Evolutionary conservation across 1,140 invertebrate genomes (phyloP), one percentile per base, ranked within the genome.

Genomic region (Lucilia cuprina): DNA sequence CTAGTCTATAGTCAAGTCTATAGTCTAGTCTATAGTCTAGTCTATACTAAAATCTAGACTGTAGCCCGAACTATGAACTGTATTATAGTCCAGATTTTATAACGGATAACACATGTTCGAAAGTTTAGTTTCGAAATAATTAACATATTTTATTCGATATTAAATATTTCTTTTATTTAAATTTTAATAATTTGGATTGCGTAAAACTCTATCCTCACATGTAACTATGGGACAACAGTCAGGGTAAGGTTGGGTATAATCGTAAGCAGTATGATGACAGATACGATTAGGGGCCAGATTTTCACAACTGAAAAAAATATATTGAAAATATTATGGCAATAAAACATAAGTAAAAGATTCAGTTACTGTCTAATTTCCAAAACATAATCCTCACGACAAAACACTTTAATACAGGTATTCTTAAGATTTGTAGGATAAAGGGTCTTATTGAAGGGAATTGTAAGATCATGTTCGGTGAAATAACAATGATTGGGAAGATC

Each of bases 291-390:
- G 84, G 0, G 85, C 70, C 19, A 85, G 82, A 60, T 85, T 86
- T n/a, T 89, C 87, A 49, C 88, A 89, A 82, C 88, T 89, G 77
- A 1, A 25, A 60, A 25, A 60, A 14, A 14, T 19, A 8, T 8
- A 70, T 12, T 49, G 12, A 13, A 21, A 13, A 34, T 30, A 30
- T 74, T 34, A 74, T 1, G 7, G 30, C 8, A 30, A 30, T 30
- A n/a, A 34, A 74, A 74, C 7, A 12, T 17, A 7, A 30, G 12
- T 74, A 30, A 34, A 74, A 1, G 19, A 74, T 34, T 1, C 10
- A 87, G 88, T 86, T 84, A 89, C 88, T 89, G 87, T 55, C 80
- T 85, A 2, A 89, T 87, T 83, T 86, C 74, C 55, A 89, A 84
- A 10, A 89, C 85, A 50, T 87, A 89, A 82, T 89, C 89, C 7